These are phyloP conservation scores for Hycleus cichorii DNA, from an alignment of 1,140 invertebrate species.

Conservation along the genomic window DNA sequence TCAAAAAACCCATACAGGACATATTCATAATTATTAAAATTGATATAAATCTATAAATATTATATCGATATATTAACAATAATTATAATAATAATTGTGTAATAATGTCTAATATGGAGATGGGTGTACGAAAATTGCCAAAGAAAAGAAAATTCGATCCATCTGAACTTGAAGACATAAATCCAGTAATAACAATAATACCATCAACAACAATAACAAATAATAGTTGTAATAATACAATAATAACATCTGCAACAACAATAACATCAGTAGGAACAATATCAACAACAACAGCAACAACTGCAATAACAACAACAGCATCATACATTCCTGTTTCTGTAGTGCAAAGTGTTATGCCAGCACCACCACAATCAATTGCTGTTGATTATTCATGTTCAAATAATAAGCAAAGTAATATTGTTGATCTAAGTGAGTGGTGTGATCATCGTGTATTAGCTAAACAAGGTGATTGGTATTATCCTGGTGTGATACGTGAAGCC, in stretches of 20 bases:
- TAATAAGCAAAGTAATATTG: constrained; percentile 26
- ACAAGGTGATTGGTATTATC: constrained; percentile 71
- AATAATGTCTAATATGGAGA: constrained; percentile 33
- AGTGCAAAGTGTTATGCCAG: constrained; percentile 34
- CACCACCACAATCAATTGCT: constrained; percentile 50
- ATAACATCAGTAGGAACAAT: no score
- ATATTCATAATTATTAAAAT: constrained; percentile 20
- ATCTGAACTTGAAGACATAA: constrained; percentile 65
- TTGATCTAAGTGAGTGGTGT: constrained; percentile 86
- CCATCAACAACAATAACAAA: background rate
- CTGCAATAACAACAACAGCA: constrained; percentile 3
- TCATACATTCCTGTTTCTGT: constrained; percentile 35
- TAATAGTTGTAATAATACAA: no score
- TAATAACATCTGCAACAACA: no score
- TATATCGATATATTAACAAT: background rate
- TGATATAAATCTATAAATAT: constrained; percentile 3
- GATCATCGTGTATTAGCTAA: constrained; percentile 85
- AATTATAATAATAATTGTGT: background rate
- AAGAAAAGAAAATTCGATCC: constrained; percentile 85
- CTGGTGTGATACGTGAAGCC: constrained; percentile 64
- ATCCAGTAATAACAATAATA: constrained; percentile 4
- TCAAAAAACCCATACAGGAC: constrained; percentile 26
- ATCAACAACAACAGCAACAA: no score
- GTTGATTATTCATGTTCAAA: constrained; percentile 51
- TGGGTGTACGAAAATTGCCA: constrained; percentile 62